Evolutionary conservation across 2,113 vertebrate genomes (phyloP).

Genomic region (Opisthocomus hoazin): DNA sequence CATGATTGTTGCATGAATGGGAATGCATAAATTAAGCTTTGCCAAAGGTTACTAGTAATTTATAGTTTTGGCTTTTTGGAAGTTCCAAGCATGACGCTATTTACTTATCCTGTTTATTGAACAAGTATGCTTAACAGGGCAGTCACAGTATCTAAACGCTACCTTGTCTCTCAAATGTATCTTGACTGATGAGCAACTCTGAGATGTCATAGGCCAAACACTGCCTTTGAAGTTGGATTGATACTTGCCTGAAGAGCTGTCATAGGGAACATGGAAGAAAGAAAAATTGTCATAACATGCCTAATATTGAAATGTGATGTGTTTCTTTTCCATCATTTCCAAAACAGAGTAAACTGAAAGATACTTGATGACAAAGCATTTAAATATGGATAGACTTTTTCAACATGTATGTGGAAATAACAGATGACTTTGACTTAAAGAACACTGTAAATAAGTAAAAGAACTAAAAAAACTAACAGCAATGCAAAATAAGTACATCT

Average conservation of each 20-base stretch:
- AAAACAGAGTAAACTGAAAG: background rate
- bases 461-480: background rate
- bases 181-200: background rate
- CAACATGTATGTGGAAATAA: background rate
- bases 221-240: slow-evolving; percentile 23
- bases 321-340: background rate
- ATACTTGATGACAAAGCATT: background rate
- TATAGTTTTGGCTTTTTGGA: slow-evolving; percentile 10
- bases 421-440: background rate
- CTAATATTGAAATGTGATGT: background rate
- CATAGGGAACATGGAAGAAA: background rate
- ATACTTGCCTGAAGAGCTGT: slow-evolving; percentile 14
- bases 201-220: slow-evolving; percentile 37
- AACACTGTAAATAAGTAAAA: background rate
- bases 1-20: background rate
- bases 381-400: background rate
- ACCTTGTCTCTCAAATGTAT: background rate
- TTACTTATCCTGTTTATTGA: slow-evolving; percentile 3
- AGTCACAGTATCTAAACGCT: background rate
- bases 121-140: background rate
- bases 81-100: background rate
- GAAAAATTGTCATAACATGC: slow-evolving; percentile 17
- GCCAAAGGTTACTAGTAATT: slow-evolving; percentile 17
- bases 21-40: slow-evolving; percentile 3
- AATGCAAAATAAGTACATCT: background rate